Base-by-base conservation (phyloP, 2,888 invertebrate species). In the Tetragonisca angustula region DNA sequence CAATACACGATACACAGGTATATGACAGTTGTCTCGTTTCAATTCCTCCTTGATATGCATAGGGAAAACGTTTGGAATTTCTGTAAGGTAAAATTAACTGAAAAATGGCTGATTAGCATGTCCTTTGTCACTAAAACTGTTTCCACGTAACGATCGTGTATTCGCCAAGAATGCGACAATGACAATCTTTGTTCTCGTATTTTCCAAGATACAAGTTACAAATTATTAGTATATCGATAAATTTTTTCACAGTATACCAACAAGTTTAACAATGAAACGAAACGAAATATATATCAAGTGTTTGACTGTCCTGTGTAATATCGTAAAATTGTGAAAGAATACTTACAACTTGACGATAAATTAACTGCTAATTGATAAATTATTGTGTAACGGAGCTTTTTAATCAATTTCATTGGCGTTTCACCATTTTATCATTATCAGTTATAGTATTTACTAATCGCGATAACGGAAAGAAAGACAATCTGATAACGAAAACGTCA, bases 371-470 rank as follows among this genome's bases (percentile, higher is more conserved):
- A 59, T 59, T n/a, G 5, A 4, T 56, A 56, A 15, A 56, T 56
- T 56, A 5, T 56, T 15, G 56, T 1, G 56, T 6, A 17, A 17
- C 6, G 17, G 17, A 9, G 15, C 15, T 24, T 24, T 9, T 27
- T 62, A 32, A 79, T 70, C 67, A n/a, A 1, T 17, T 13, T n/a
- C 27, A 19, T 19, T 17, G 52, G 24, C 15, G 13, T 59, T 27
- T 68, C 72, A 83, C 76, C 67, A 17, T 21, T 67, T 77, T 81
- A 69, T 56, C 69, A 50, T 24, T 69, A 43, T 32, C 52, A 82
- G 80, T 86, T 76, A 69, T 74, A 73, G 61, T 70, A 49, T 56
- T 50, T 49, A 13, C 61, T 61, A 73, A 76, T 43, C 56, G 59
- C 71, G 59, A 56, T 70, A 72, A 54, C 61, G 27, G 24, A 17